These are phyloP conservation scores for Sterrhoptilus dennistouni DNA, from an alignment of 2,113 vertebrate genomes.

Conservation along the genomic window DNA sequence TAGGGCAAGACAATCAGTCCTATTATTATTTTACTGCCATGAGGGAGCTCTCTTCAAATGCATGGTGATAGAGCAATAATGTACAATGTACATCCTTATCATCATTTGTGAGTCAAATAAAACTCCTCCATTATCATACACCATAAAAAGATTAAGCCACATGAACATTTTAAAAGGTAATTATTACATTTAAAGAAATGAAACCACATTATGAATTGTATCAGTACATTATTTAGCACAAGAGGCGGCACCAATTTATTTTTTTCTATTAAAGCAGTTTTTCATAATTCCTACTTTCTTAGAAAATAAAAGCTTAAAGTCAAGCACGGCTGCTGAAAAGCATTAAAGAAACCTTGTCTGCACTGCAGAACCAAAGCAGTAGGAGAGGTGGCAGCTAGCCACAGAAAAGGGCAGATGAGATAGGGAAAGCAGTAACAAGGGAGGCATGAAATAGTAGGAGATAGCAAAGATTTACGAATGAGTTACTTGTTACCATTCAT, in stretches of 20 bases:
- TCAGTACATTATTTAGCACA: conserved; percentile 17
- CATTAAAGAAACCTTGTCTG: conserved; percentile 23
- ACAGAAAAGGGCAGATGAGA: conserved; percentile 13
- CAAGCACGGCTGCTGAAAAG: conserved; percentile 37
- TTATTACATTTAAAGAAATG: conserved; percentile 27
- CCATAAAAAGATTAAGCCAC: conserved; percentile 19
- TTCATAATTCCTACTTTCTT: neutral
- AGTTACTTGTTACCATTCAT: neutral
- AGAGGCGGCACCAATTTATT: neutral
- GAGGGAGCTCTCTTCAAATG: conserved; percentile 1
- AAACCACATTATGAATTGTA: conserved; percentile 2
- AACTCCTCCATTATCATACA: neutral
- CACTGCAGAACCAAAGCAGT: neutral
- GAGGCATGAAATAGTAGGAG: neutral
- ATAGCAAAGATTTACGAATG: neutral
- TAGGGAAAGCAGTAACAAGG: conserved; percentile 1
- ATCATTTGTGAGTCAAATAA: conserved; percentile 32
- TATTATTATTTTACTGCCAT: conserved; percentile 10
- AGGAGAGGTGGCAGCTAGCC: conserved; percentile 18
- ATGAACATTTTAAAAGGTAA: conserved; percentile 15
- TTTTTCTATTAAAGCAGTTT: conserved; percentile 38
- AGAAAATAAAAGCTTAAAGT: conserved; percentile 47
- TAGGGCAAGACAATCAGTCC: neutral
- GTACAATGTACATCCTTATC: conserved; percentile 16
- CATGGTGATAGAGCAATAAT: conserved; percentile 17